Conservation (phyloP, 2,797 vertebrate genomes). For the Nyctalus aviator region DNA sequence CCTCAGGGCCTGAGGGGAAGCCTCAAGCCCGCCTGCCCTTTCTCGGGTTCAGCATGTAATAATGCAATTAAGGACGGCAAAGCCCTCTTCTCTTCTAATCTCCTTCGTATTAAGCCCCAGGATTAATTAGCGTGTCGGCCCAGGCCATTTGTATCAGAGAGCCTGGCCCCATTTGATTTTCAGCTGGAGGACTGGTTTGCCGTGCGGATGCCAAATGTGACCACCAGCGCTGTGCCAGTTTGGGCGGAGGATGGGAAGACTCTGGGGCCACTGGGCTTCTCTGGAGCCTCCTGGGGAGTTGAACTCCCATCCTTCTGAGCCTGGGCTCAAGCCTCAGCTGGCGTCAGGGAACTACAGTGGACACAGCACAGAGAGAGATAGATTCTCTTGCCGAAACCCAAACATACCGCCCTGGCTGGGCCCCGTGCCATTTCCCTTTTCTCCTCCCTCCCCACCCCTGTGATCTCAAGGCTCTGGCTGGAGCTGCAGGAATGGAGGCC, state of each 20-base stretch:
- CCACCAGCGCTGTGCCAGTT: slow-evolving; percentile 40
- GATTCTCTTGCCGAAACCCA: background rate
- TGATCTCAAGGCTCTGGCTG: slow-evolving; percentile 31
- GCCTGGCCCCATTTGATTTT: slow-evolving; percentile 75
- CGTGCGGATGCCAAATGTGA: slow-evolving; percentile 70
- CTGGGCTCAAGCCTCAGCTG: slow-evolving; percentile 20
- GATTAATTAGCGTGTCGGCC: slow-evolving; percentile 78
- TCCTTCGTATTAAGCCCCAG: slow-evolving; percentile 77
- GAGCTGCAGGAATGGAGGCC: slow-evolving; percentile 5
- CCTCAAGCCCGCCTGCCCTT: slow-evolving; percentile 44
- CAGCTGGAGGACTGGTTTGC: slow-evolving; percentile 57
- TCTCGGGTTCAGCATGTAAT: slow-evolving; percentile 72
- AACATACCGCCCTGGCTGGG: background rate
- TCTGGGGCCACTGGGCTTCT: slow-evolving; percentile 50
- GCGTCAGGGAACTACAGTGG: background rate
- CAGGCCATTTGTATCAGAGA: slow-evolving; percentile 77
- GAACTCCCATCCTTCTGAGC: slow-evolving; percentile 37
- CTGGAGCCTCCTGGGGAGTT: slow-evolving; percentile 20
- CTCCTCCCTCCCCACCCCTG: background rate
- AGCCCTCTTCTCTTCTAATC: slow-evolving; percentile 73
- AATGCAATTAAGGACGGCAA: slow-evolving; percentile 75
- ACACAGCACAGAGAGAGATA: background rate
- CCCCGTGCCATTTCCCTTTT: background rate
- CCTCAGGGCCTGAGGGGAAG: background rate
- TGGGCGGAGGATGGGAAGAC: slow-evolving; percentile 49